These are phyloP conservation scores for Rhizomys pruinosus DNA, from an alignment of 2,113 vertebrate species.

Conservation along the genomic window DNA sequence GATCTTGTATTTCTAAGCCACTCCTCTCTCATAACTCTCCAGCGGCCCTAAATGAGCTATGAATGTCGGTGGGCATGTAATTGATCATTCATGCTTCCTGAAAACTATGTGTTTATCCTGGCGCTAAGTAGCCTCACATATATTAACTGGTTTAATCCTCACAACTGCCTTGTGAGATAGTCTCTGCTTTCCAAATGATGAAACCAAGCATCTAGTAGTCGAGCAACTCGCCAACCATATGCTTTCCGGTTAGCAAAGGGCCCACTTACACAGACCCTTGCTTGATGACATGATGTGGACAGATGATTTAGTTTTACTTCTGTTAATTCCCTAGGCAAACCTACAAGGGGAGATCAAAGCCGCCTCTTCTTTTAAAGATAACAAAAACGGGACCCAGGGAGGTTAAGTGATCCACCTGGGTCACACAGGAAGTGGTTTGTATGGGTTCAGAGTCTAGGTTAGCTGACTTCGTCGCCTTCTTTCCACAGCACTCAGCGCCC, in stretches of 20 bases:
- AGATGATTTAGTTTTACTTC: neutral
- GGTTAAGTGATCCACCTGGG: neutral
- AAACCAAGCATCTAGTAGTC: slow-evolving; percentile 12
- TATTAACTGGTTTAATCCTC: neutral
- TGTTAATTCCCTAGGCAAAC: neutral
- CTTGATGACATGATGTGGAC: neutral
- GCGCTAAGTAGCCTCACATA: neutral
- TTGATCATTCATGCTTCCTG: neutral
- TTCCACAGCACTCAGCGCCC: neutral
- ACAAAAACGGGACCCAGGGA: neutral
- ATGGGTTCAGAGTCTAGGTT: neutral
- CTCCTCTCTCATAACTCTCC: neutral
- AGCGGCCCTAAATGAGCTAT: neutral
- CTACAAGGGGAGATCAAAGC: neutral
- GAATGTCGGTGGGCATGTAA: neutral
- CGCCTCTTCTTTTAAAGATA: neutral
- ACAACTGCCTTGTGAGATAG: neutral
- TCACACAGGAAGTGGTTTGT: neutral
- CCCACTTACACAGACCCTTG: neutral
- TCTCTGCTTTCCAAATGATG: neutral
- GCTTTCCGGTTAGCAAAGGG: neutral
- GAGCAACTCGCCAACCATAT: neutral
- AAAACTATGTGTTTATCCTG: neutral
- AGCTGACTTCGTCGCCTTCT: neutral
- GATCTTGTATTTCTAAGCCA: neutral